Conservation (phyloP, 2,797 vertebrate genomes). For the Nyctalus aviator region DNA sequence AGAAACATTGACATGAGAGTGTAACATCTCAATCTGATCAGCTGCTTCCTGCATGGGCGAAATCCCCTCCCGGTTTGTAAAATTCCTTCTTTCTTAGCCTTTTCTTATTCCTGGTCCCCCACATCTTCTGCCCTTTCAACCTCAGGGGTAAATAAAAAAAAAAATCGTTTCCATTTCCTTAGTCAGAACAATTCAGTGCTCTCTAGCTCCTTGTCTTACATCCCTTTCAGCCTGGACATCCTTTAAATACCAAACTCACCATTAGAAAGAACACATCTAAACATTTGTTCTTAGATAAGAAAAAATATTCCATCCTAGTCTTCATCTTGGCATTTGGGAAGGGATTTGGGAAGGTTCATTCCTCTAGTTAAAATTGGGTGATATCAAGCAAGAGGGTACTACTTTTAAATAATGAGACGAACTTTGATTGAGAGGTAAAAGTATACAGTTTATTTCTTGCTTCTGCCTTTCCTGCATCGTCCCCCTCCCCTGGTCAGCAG, state of each 20-base stretch:
- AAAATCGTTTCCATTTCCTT: background rate
- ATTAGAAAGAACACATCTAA: background rate
- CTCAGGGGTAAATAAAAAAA: background rate
- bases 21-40: background rate
- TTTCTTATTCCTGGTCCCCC: background rate
- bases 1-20: background rate
- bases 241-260: conserved; percentile 23
- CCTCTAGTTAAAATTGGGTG: background rate
- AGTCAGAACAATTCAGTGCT: background rate
- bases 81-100: background rate
- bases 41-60: background rate
- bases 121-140: background rate
- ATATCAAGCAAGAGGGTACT: background rate
- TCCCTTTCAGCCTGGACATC: background rate
- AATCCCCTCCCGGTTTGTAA: background rate
- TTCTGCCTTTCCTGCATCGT: background rate
- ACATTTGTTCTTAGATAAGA: background rate
- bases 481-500: background rate
- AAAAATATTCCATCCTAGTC: background rate
- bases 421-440: background rate
- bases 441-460: background rate
- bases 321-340: conserved; percentile 14
- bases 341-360: background rate
- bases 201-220: background rate
- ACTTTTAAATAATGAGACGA: background rate